Evolutionary conservation across 2,888 invertebrate species (phyloP).

Genomic region (Thumatha senex): DNA sequence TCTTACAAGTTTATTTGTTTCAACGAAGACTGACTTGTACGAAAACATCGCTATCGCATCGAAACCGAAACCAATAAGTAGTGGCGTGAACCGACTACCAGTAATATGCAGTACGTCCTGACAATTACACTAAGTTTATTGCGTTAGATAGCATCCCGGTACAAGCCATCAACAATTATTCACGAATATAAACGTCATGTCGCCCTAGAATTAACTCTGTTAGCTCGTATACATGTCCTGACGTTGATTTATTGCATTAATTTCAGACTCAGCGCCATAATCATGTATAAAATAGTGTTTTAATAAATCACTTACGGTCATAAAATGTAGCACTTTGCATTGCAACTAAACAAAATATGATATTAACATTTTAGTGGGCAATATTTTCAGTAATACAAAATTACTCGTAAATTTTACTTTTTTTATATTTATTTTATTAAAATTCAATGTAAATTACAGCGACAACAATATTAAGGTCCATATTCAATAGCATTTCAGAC

Average conservation of each 20-base stretch:
- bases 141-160: conserved; percentile 41
- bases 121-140: conserved; percentile 45
- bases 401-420: too few species aligned
- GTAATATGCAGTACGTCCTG: neutral
- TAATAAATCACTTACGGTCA: conserved; percentile 51
- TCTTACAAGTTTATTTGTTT: too few species aligned
- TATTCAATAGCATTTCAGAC: too few species aligned
- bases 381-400: conserved; percentile 19
- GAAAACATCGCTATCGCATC: too few species aligned
- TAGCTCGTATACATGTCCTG: conserved; percentile 81
- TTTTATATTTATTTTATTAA: too few species aligned
- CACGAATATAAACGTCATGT: conserved; percentile 81
- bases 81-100: too few species aligned
- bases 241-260: conserved; percentile 80
- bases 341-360: conserved; percentile 25
- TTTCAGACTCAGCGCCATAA: conserved; percentile 66
- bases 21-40: too few species aligned
- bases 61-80: too few species aligned
- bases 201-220: conserved; percentile 80
- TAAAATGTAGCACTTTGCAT: conserved; percentile 33
- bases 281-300: conserved; percentile 67
- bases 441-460: too few species aligned
- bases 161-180: conserved; percentile 75
- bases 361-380: conserved; percentile 18
- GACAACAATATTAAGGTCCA: too few species aligned